Evolutionary conservation across 2,888 invertebrate genomes (phyloP).

Genomic region (Myathropa florea): DNA sequence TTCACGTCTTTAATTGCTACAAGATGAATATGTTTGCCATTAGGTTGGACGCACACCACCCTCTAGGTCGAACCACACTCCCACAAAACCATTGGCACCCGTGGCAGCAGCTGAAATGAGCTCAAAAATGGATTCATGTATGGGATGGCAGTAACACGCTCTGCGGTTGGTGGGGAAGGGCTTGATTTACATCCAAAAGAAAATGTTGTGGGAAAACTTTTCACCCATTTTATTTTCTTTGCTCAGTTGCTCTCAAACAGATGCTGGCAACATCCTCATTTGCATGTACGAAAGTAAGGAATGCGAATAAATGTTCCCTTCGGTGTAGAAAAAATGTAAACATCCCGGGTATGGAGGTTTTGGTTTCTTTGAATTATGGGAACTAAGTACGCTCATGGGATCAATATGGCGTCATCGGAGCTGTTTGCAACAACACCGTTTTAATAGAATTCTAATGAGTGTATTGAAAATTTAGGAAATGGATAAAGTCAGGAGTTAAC

Average conservation of each 20-base stretch:
- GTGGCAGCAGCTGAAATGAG: background rate
- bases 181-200: background rate
- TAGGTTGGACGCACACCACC: background rate
- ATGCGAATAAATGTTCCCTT: background rate
- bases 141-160: background rate
- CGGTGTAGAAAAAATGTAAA: background rate
- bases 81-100: background rate
- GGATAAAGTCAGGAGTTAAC: background rate
- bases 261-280: background rate
- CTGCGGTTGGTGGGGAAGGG: background rate
- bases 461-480: background rate
- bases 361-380: no score
- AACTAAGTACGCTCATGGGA: background rate
- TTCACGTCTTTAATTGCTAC: constrained; percentile 10
- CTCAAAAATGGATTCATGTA: background rate
- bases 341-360: background rate
- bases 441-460: background rate
- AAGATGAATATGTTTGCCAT: background rate
- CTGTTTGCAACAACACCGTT: no score
- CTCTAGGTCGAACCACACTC: background rate
- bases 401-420: background rate
- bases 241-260: background rate
- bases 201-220: background rate
- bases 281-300: background rate
- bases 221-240: no score